phyloP scores from a whole-genome alignment of 2,113 vertebrate genomes.

The Nothocercus julius region DNA sequence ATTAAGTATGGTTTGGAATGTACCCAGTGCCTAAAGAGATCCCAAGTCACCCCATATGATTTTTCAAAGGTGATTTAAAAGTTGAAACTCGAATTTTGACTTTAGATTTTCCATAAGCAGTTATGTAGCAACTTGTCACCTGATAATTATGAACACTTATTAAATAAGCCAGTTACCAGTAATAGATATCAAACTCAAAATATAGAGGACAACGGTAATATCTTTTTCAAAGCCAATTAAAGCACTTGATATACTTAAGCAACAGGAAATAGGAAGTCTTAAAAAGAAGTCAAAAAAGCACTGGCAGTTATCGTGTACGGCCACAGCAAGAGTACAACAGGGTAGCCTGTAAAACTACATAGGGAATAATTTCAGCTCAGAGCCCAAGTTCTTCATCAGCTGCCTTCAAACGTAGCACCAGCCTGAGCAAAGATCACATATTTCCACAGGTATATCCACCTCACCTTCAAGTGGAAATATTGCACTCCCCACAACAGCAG shows the following conservation, averaged over 20 bases:
- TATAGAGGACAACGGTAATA: neutral
- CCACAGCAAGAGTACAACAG: neutral
- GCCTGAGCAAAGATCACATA: neutral
- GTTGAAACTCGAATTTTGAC: neutral
- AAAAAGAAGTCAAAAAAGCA: neutral
- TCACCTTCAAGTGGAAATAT: neutral
- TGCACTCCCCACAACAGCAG: neutral
- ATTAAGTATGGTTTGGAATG: fast-evolving
- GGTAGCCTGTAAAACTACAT: neutral
- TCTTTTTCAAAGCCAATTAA: neutral
- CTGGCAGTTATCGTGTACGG: neutral
- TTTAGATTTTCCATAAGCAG: neutral
- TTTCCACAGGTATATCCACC: neutral
- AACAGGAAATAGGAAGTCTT: neutral
- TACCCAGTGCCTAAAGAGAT: neutral
- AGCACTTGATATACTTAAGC: neutral
- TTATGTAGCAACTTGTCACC: neutral
- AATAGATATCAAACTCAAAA: neutral
- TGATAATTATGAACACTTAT: neutral
- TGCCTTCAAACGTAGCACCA: neutral
- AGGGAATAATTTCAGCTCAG: neutral
- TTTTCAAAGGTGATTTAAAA: neutral
- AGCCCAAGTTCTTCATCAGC: neutral
- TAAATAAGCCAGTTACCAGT: neutral
- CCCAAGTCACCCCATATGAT: neutral